Base-by-base conservation (phyloP, 2,888 invertebrate species). In the Hylaea fasciaria region DNA sequence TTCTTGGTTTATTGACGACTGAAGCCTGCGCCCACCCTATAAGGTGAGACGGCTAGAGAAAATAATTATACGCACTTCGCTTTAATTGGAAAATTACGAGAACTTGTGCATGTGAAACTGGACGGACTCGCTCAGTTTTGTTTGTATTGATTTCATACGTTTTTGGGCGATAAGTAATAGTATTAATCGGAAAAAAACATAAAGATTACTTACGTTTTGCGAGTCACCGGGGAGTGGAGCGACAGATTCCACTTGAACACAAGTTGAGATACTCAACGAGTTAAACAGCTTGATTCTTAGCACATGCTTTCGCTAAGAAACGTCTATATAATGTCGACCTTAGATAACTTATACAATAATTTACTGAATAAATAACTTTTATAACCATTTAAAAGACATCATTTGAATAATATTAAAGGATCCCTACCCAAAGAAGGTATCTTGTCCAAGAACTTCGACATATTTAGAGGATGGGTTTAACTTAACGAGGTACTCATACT, bases 31-130 rank as follows among this genome's bases (percentile, higher is more conserved):
- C 16, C 64, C 55, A 41, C 52, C 56, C 9, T 57, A 64, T 57
- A 67, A 44, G 69, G 69, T 39, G 13, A 51, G n/a, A 57, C 65
- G 37, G 52, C 28, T 46, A 64, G 65, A 46, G 67, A 62, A 67
- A 65, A 62, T 69, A 65, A 67, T 64, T 62, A 66, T 62, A 64
- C 61, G 52, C 51, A 50, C 45, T 64, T 58, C 48, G 50, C 45
- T 64, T 58, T 63, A 66, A 64, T 68, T 66, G 68, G 68, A 54
- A 46, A 68, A 60, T 68, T 68, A 65, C 62, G 56, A 51, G 17
- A 59, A 39, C 32, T 17, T 12, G 37, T n/a, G 12, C 12, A n/a
- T 12, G 37, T 37, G 37, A n/a, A 37, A 37, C n/a, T 37, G 37
- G 37, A 37, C 10, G 37, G 4, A n/a, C n/a, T n/a, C n/a, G n/a